Percentiles rank a stretch among this genome's conserved stretches.
phyloP scores from a whole-genome alignment of 2,113 vertebrate genomes.

The Mungos mungo region DNA sequence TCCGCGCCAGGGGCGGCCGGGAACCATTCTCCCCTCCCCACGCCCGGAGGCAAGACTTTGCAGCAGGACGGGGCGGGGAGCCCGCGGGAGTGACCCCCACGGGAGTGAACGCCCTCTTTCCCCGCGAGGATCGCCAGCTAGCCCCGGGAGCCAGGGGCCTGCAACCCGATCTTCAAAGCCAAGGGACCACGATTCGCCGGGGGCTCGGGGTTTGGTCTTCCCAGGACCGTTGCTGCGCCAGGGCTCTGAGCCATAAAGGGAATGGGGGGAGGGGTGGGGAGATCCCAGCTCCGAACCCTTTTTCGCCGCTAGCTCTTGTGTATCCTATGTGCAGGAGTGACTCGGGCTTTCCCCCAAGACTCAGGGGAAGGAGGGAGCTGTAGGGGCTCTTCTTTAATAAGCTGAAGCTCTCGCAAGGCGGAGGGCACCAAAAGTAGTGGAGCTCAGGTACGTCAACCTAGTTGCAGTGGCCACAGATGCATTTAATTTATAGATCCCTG shows the following conservation, averaged over 20 bases:
- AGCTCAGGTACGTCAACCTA: constrained; percentile 81
- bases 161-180: constrained; percentile 18
- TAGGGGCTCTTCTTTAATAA: constrained; percentile 48
- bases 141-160: neutral
- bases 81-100: constrained; percentile 36
- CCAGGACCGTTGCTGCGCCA: constrained; percentile 52
- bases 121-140: neutral
- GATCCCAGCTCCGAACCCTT: constrained; percentile 25
- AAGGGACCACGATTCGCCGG: constrained; percentile 43
- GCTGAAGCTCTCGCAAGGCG: constrained; percentile 61
- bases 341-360: constrained; percentile 55
- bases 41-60: constrained; percentile 43
- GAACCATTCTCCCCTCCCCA: neutral
- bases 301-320: constrained; percentile 15
- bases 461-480: constrained; percentile 75
- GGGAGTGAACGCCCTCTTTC: neutral
- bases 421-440: constrained; percentile 73
- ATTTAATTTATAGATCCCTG: constrained; percentile 75
- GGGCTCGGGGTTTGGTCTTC: constrained; percentile 44
- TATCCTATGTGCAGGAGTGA: constrained; percentile 31
- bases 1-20: neutral
- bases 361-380: constrained; percentile 68
- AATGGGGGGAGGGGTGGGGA: neutral
- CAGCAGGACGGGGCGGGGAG: constrained; percentile 34
- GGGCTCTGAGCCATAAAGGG: constrained; percentile 51